Conservation (phyloP, 2,113 vertebrate genomes). For the Cettia cetti region DNA sequence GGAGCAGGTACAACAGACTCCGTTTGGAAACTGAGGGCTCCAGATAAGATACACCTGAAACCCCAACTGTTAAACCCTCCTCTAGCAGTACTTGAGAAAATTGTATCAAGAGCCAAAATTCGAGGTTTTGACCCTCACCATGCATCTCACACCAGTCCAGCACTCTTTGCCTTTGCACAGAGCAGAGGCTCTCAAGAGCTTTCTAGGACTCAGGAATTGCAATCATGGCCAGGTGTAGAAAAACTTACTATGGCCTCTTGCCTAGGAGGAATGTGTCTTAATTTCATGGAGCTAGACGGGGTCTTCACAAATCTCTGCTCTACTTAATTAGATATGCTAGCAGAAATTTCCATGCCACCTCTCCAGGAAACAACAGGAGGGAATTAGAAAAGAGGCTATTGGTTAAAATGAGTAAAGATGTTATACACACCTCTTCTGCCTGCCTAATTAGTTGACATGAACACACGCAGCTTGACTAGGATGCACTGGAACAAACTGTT, state of each 20-base stretch:
- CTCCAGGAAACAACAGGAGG: neutral
- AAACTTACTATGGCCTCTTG: neutral
- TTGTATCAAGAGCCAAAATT: neutral
- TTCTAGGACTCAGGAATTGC: neutral
- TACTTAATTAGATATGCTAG: neutral
- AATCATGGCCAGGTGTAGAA: neutral
- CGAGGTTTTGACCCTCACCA: neutral
- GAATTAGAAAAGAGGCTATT: neutral
- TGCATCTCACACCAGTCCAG: neutral
- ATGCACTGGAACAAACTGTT: neutral
- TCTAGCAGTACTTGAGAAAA: neutral
- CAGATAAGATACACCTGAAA: neutral
- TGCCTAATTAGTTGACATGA: conserved; percentile 18
- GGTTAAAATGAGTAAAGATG: neutral
- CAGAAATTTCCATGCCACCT: neutral
- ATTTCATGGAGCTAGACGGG: neutral
- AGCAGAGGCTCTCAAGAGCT: neutral
- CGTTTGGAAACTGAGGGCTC: neutral
- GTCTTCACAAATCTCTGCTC: neutral
- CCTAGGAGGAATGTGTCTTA: neutral
- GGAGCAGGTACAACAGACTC: neutral
- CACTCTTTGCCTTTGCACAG: neutral
- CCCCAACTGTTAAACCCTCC: neutral
- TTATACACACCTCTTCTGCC: neutral
- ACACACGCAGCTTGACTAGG: neutral